Base-by-base conservation (phyloP, 2,888 invertebrate genomes). In the Phymatocera aterrima region DNA sequence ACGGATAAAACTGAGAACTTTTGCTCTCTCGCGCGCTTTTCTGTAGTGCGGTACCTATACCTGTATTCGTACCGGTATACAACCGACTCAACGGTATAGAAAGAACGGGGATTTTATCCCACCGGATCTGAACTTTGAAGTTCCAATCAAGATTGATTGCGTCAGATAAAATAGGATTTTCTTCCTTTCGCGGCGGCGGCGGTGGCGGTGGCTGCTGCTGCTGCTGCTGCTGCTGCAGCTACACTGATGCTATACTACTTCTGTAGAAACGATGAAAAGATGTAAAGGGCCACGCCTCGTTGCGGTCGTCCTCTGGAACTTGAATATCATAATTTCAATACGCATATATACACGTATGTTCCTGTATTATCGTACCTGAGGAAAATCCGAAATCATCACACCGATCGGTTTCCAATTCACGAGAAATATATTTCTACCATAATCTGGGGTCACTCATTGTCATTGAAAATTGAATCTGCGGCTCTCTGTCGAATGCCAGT, bases 111-210 rank as follows among this genome's bases (percentile, higher is more conserved):
- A 34, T 57, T 75, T 75, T 40, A 75, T 75, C 57, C 77, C 65
- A 54, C 65, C 77, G 37, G 78, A 77, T 65, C 80, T 79, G 80
- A 84, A 84, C 84, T 86, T 86, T 86, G 82, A 86, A 85, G 85
- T 86, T 84, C 83, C 87, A 87, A 86, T 87, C 87, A 87, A 83
- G 85, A 86, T 87, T 86, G 87, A 87, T 87, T 87, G 86, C 84
- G 82, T 82, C 81, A 84, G 85, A 86, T 87, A 84, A 84, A 87
- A 86, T 84, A 86, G 84, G 84, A 85, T 87, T 85, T 84, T 84
- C 84, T 82, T 82, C 81, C 82, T 80, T 82, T 80, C 82, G 40
- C 40, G 40, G 8, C 4, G 40, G 40, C 8, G 40, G n/a, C n/a
- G 40, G 40, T 40, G 40, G 40, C 4, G 40, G 57, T 24, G 24